These are phyloP conservation scores for Zelostemma sp. DNA, from an alignment of 1,140 invertebrate species.

Conservation along the genomic window DNA sequence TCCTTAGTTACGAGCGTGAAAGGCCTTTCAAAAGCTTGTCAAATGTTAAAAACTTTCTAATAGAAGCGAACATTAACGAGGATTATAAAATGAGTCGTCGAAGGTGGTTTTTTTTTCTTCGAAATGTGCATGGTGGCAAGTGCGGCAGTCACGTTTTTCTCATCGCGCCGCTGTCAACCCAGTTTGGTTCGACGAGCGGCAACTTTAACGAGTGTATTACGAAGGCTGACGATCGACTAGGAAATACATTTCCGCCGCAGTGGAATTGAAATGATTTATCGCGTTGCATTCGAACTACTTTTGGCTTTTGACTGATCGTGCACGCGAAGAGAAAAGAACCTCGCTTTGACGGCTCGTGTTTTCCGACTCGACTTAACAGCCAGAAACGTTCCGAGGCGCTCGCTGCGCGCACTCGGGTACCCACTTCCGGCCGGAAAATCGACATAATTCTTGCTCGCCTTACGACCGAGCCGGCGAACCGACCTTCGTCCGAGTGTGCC, in stretches of 20 bases:
- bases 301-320: background rate
- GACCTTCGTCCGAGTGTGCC: constrained; percentile 6
- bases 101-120: no score
- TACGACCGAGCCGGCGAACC: background rate
- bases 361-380: background rate
- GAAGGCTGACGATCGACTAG: background rate
- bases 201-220: background rate
- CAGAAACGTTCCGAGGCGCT: background rate
- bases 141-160: background rate
- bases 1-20: no score
- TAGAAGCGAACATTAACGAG: no score
- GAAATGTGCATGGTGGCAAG: no score
- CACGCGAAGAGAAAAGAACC: background rate
- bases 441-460: constrained; percentile 34
- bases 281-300: background rate
- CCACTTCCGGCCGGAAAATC: constrained; percentile 17
- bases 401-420: background rate
- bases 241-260: background rate
- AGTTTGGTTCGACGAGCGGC: background rate
- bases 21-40: no score
- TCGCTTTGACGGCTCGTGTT: constrained; percentile 1
- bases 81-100: no score
- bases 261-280: constrained; percentile 3
- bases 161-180: background rate
- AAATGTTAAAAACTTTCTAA: no score